These are phyloP conservation scores for Parauchenoglanis punctatus DNA, from an alignment of 2,797 vertebrate species.

Conservation along the genomic window DNA sequence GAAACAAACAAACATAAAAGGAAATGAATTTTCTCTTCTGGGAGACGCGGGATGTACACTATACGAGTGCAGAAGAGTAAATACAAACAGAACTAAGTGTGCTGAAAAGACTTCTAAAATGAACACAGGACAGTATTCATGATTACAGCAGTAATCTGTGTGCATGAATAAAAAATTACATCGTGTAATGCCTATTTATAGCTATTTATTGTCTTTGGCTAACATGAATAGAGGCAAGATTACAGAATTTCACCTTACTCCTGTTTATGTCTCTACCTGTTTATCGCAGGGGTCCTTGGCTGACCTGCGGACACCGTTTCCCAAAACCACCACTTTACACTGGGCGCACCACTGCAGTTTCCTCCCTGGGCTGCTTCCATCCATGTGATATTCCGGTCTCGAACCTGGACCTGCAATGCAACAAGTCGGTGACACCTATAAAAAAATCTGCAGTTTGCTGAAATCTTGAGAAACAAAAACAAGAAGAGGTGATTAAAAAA, in stretches of 20 bases:
- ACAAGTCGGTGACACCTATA: not conserved
- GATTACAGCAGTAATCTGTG: not conserved
- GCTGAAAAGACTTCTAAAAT: not conserved
- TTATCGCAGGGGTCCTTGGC: slow-evolving; percentile 75
- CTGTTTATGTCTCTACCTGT: slow-evolving; percentile 73
- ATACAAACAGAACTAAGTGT: not conserved
- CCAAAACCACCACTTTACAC: slow-evolving; percentile 90
- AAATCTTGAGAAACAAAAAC: not conserved
- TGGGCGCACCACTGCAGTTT: slow-evolving; percentile 85
- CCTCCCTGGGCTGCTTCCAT: slow-evolving; percentile 58
- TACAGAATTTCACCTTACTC: not conserved
- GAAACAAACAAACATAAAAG: not conserved
- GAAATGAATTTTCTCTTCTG: not conserved
- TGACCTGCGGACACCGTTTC: slow-evolving; percentile 83
- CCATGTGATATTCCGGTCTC: slow-evolving; percentile 72
- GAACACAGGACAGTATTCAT: not conserved
- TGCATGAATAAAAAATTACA: not conserved
- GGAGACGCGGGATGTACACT: not conserved
- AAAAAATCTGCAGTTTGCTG: not conserved
- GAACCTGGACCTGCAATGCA: slow-evolving; percentile 68
- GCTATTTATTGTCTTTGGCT: not conserved
- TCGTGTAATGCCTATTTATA: too few relatives aligned
- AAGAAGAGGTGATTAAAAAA: not conserved
- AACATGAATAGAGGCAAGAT: not conserved
- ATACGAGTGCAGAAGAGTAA: not conserved